phyloP scores from a whole-genome alignment of 2,113 vertebrate genomes.

The Spheniscus mendiculus region DNA sequence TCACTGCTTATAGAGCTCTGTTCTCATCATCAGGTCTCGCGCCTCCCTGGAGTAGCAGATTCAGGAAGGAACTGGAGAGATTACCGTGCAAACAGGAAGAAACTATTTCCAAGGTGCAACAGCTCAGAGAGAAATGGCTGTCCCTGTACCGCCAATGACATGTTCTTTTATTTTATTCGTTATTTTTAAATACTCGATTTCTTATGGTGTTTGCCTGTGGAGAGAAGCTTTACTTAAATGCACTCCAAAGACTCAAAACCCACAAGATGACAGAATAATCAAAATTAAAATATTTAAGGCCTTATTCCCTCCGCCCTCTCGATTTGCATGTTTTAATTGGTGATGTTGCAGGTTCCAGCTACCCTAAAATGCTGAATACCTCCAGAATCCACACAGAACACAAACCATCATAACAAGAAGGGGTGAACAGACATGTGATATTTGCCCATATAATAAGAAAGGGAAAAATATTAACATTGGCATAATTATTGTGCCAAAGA shows the following conservation, averaged over 20 bases:
- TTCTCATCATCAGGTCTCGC: neutral
- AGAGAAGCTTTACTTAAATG: neutral
- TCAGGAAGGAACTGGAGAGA: neutral
- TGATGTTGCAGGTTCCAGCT: neutral
- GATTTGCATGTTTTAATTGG: neutral
- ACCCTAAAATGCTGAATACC: neutral
- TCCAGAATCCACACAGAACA: neutral
- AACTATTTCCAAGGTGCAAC: neutral
- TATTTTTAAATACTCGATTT: neutral
- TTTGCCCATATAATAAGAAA: neutral
- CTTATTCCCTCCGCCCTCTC: neutral
- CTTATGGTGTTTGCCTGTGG: neutral
- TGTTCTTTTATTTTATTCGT: neutral
- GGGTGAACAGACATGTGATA: fast-evolving
- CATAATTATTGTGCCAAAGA: neutral
- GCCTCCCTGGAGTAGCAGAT: neutral
- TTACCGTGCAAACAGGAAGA: neutral
- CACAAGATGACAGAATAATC: neutral
- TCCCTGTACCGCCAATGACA: neutral
- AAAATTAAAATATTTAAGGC: neutral
- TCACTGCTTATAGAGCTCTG: neutral
- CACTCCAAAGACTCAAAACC: neutral
- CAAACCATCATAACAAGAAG: neutral
- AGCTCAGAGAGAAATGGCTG: neutral
- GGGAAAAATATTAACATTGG: neutral